A percentile compares a stretch with the other conserved stretches of the same genome.
Conservation (phyloP, 2,797 vertebrate genomes). For the Rhyacichthys aspro region DNA sequence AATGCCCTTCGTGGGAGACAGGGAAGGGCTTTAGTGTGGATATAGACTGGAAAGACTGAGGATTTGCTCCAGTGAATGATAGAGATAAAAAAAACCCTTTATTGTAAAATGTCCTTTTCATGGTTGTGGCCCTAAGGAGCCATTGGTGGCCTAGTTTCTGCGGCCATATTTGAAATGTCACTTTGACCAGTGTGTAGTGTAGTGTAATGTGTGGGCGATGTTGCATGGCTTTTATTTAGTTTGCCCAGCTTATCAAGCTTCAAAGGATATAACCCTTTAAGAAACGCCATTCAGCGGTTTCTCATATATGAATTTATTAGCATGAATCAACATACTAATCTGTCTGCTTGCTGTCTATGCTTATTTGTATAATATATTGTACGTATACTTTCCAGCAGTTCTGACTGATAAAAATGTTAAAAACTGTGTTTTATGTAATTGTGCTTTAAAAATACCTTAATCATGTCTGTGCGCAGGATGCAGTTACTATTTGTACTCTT, state of each 20-base stretch:
- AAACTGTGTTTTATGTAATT: not conserved
- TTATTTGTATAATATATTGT: constrained; percentile 3
- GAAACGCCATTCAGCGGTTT: constrained; percentile 21
- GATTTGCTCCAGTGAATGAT: constrained; percentile 54
- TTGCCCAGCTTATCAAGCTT: constrained; percentile 10
- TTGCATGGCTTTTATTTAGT: not conserved
- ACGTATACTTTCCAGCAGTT: no score
- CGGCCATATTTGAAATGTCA: constrained; percentile 69
- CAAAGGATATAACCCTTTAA: constrained; percentile 28
- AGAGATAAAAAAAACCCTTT: constrained; percentile 47
- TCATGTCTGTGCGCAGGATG: constrained; percentile 82
- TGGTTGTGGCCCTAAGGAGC: constrained; percentile 54
- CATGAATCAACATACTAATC: constrained; percentile 47
- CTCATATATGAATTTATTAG: constrained; percentile 45
- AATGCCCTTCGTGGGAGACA: constrained; percentile 12
- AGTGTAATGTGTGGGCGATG: not conserved
- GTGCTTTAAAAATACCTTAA: not conserved
- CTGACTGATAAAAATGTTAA: no score
- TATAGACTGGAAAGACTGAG: constrained; percentile 23
- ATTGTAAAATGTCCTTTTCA: constrained; percentile 56
- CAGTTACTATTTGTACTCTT: constrained; percentile 95
- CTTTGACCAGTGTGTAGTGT: constrained; percentile 33
- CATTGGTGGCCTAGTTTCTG: constrained; percentile 68
- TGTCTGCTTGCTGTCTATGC: constrained; percentile 24
- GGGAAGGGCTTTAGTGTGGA: constrained; percentile 35